These are phyloP conservation scores for Lateolabrax maculatus DNA, from an alignment of 2,797 vertebrate genomes.

Conservation along the genomic window DNA sequence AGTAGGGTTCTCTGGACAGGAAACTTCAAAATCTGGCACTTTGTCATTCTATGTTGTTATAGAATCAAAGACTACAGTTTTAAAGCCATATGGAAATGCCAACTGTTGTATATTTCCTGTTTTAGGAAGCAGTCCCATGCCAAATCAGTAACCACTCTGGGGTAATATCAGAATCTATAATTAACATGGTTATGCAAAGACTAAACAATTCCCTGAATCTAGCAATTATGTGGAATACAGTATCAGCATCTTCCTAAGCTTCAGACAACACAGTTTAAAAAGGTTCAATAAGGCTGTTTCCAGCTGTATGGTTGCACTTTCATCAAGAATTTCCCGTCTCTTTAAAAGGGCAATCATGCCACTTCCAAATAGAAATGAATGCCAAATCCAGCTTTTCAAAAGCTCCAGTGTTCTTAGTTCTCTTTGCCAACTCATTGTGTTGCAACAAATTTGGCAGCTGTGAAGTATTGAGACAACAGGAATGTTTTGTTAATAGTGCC, in stretches of 20 bases:
- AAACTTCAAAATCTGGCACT: slow-evolving; percentile 74
- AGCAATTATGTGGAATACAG: slow-evolving; percentile 48
- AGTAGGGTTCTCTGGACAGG: slow-evolving; percentile 66
- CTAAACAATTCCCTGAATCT: slow-evolving; percentile 64
- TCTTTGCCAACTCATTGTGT: slow-evolving; percentile 57
- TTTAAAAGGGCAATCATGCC: slow-evolving; percentile 46
- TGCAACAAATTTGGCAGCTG: slow-evolving; percentile 46
- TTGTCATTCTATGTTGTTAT: slow-evolving; percentile 72
- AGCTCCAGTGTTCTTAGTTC: slow-evolving; percentile 22
- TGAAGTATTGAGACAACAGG: slow-evolving; percentile 41
- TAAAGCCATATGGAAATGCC: slow-evolving; percentile 56
- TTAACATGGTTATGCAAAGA: slow-evolving; percentile 65
- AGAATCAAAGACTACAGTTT: slow-evolving; percentile 57
- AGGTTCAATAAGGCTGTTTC: slow-evolving; percentile 57
- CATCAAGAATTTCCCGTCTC: slow-evolving; percentile 39
- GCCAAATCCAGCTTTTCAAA: slow-evolving; percentile 59
- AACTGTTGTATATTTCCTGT: slow-evolving; percentile 65
- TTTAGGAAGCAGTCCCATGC: slow-evolving; percentile 41
- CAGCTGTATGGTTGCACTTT: slow-evolving; percentile 50
- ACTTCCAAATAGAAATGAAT: slow-evolving; percentile 45
- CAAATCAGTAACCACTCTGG: slow-evolving; percentile 60
- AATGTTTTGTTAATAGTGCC: slow-evolving; percentile 50
- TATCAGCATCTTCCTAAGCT: slow-evolving; percentile 55
- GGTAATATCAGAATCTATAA: slow-evolving; percentile 66
- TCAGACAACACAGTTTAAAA: slow-evolving; percentile 31